Conservation (phyloP, 2,113 vertebrate species). For the Narcine bancroftii region DNA sequence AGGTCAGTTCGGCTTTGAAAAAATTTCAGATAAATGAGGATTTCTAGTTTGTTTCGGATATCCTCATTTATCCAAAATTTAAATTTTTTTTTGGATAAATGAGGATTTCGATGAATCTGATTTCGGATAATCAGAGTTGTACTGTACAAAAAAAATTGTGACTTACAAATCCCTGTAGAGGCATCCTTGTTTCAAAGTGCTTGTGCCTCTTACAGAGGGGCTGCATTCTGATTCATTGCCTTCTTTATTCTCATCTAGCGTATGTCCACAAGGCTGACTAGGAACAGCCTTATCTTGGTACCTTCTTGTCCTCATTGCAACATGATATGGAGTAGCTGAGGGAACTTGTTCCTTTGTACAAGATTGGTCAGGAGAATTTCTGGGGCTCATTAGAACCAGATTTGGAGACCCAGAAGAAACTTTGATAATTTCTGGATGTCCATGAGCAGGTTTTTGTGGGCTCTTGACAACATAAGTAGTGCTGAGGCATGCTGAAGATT, state of each 20-base stretch:
- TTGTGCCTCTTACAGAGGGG: background rate
- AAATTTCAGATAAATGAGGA: too few species aligned
- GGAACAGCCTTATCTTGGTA: background rate
- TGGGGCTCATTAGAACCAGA: background rate
- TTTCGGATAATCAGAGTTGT: too few species aligned
- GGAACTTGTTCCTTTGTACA: too few species aligned
- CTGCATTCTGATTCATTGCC: background rate
- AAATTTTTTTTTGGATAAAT: too few species aligned
- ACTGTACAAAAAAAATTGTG: too few species aligned
- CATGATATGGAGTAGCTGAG: too few species aligned
- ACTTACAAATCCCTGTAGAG: background rate
- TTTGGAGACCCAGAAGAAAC: background rate
- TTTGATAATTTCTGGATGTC: background rate
- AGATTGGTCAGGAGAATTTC: background rate
- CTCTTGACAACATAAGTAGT: background rate
- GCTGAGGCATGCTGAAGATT: background rate
- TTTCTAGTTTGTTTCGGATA: too few species aligned
- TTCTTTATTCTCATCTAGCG: background rate
- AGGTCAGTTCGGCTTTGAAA: too few species aligned
- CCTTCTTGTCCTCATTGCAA: background rate
- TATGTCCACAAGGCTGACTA: background rate
- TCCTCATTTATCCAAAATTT: too few species aligned
- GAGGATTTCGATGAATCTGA: too few species aligned
- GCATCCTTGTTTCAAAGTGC: background rate
- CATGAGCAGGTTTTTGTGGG: background rate